Base-by-base conservation (phyloP, 1,140 invertebrate genomes). In the Apolygus lucorum region DNA sequence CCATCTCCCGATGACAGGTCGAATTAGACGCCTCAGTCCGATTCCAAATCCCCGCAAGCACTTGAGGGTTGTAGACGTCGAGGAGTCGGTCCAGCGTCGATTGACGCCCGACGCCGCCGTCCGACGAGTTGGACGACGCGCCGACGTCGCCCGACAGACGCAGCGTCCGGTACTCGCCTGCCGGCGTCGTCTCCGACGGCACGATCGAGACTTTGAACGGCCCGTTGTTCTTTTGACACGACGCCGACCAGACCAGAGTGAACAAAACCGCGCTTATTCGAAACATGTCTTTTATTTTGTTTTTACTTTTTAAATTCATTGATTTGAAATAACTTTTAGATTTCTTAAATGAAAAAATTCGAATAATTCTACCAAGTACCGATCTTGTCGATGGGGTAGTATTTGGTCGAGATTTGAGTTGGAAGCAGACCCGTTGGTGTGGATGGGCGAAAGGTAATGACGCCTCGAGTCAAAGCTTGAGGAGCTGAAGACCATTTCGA, bases 161-260 rank as follows among this genome's bases (percentile, higher is more conserved):
- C 8, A 59, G 4, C 11, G 54, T 59, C 22, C 54, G 54, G 22
- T 59, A 68, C 2, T 27, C 28, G 66, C 24, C 42, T 29, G 24
- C 34, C 4, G 66, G 42, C 28, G 66, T 68, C 66, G 66, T 68
- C 66, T 27, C 22, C 29, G 66, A 25, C 66, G 28, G 28, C 28
- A 27, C 17, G 8, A 52, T n/a, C 11, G 28, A 25, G 34, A 25
- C 34, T 8, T 13, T 8, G 28, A 42, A 52, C 28, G 66, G 49
- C 8, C 54, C 54, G 54, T 59, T 24, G 54, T 11, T 24, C 8
- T 42, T 42, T 17, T 49, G 34, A 49, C 8, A 49, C 34, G 8
- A 49, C 34, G 17, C 8, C 34, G 34, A 49, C 34, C 34, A 49
- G 34, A n/a, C n/a, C n/a, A n/a, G n/a, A n/a, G n/a, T n/a, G n/a